phyloP scores from a whole-genome alignment of 1,140 invertebrate species.

The Drosophila kepulauana region DNA sequence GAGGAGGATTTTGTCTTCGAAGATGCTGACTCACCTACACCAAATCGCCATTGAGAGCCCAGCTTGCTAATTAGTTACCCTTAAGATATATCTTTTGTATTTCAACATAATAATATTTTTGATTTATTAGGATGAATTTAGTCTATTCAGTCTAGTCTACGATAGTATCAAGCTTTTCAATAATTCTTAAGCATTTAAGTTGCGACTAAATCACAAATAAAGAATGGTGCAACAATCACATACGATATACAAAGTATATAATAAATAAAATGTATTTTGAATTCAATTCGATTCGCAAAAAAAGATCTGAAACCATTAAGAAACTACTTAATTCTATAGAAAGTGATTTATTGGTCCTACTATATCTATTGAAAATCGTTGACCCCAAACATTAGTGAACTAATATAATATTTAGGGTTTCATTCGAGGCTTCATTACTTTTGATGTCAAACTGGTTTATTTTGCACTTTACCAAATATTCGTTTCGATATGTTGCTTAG shows the following conservation, averaged over 20 bases:
- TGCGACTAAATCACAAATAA: slow-evolving; percentile 49
- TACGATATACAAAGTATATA: not conserved
- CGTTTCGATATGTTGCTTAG: too few species aligned
- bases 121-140: slow-evolving; percentile 50
- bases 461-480: too few species aligned
- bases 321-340: too few species aligned
- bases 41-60: slow-evolving; percentile 52
- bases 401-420: too few species aligned
- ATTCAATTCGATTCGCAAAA: too few species aligned
- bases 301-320: too few species aligned
- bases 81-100: slow-evolving; percentile 57
- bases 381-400: too few species aligned
- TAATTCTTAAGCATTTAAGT: slow-evolving; percentile 55
- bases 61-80: not conserved
- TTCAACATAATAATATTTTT: slow-evolving; percentile 27
- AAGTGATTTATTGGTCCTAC: too few species aligned
- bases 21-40: slow-evolving; percentile 65
- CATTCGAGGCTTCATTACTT: too few species aligned
- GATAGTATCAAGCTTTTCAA: slow-evolving; percentile 25
- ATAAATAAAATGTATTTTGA: too few species aligned
- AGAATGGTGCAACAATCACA: slow-evolving; percentile 26
- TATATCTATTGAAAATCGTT: too few species aligned
- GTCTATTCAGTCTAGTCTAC: slow-evolving; percentile 11
- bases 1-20: slow-evolving; percentile 77
- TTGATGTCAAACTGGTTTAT: too few species aligned